Evolutionary conservation across 53 echinoderm and acorn worm species (phyloP).

Genomic region (Apostichopus leukothele): DNA sequence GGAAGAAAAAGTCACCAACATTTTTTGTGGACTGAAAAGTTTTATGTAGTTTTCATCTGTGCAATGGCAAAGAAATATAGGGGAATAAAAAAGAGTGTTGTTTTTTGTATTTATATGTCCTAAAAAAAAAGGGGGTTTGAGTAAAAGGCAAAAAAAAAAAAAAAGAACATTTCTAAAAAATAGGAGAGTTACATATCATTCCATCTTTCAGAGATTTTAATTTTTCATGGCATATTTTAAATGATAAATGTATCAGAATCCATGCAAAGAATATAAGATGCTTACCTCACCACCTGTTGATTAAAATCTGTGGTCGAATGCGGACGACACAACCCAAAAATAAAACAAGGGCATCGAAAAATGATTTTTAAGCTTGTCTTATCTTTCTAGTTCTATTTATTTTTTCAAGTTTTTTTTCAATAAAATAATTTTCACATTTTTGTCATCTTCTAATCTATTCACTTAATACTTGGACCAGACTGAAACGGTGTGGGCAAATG

Average conservation of each 20-base stretch:
- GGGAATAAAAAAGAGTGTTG: neutral
- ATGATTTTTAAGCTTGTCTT: neutral
- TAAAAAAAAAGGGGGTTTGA: neutral
- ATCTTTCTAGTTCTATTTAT: neutral
- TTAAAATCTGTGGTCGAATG: slow-evolving; percentile 3
- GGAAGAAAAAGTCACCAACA: neutral
- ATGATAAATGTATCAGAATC: slow-evolving; percentile 28
- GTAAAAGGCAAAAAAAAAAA: neutral
- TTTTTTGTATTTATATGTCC: neutral
- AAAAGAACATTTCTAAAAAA: neutral
- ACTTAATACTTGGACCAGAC: too few relatives aligned
- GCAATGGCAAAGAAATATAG: slow-evolving; percentile 32
- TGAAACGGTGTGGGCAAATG: too few relatives aligned
- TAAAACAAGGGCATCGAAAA: slow-evolving; percentile 18
- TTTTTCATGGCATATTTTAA: slow-evolving; percentile 42
- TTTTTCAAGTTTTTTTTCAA: neutral
- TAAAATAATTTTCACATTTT: too few relatives aligned
- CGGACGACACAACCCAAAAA: neutral
- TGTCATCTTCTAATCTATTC: too few relatives aligned
- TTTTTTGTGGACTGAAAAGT: slow-evolving; percentile 12
- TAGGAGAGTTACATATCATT: slow-evolving; percentile 21
- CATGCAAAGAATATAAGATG: neutral
- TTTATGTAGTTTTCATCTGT: slow-evolving; percentile 36
- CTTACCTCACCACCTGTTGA: neutral
- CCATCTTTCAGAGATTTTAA: slow-evolving; percentile 17